These are phyloP conservation scores for Calosoma granatense DNA, from an alignment of 1,140 invertebrate genomes.

Conservation along the genomic window DNA sequence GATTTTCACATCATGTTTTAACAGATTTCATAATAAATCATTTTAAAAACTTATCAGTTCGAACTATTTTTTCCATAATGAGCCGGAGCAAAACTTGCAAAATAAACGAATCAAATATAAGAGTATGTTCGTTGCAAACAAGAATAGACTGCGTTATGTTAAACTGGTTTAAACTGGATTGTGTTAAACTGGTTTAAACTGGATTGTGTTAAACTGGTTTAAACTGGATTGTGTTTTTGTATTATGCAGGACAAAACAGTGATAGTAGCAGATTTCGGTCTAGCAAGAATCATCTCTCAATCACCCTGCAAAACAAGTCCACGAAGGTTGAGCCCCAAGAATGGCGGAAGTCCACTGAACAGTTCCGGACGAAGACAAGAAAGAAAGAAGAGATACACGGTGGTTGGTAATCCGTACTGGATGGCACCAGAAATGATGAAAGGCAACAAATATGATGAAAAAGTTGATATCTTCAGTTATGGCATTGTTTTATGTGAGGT, in stretches of 20 bases:
- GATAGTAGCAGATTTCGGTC: conserved; percentile 89
- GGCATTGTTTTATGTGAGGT: conserved; percentile 94
- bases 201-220: too few species aligned
- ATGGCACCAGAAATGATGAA: conserved; percentile 99
- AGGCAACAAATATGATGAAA: conserved; percentile 91
- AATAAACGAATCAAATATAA: too few species aligned
- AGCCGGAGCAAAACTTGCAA: too few species aligned
- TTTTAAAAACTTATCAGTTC: too few species aligned
- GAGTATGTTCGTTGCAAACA: too few species aligned
- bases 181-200: too few species aligned
- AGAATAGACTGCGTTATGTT: background rate
- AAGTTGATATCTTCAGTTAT: conserved; percentile 95
- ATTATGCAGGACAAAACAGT: conserved; percentile 65
- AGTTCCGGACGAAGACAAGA: conserved; percentile 42
- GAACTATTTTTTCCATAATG: too few species aligned
- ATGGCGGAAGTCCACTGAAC: conserved; percentile 29
- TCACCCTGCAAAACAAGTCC: conserved; percentile 24
- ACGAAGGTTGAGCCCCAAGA: background rate
- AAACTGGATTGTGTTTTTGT: too few species aligned
- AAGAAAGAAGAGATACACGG: conserved; percentile 59
- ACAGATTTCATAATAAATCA: too few species aligned
- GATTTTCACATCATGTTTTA: too few species aligned
- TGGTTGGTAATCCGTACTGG: conserved; percentile 94
- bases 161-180: too few species aligned
- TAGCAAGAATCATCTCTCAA: conserved; percentile 77